A percentile compares a stretch with the other conserved stretches of the same genome.
These are phyloP conservation scores for Drosophila pachea DNA, from an alignment of 1,140 invertebrate genomes.

Conservation along the genomic window DNA sequence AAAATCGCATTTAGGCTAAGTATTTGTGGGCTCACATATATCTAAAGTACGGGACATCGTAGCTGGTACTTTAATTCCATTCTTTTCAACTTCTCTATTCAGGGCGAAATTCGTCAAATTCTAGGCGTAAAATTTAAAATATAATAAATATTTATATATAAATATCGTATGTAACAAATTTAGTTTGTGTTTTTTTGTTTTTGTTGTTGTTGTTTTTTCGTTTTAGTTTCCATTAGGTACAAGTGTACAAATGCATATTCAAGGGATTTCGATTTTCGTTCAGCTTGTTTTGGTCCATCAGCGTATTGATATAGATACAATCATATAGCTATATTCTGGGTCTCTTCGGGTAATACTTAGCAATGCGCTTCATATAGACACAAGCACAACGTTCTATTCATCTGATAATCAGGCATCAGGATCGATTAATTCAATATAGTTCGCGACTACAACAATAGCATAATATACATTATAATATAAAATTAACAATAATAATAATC, in stretches of 20 bases:
- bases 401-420: not conserved
- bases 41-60: not conserved
- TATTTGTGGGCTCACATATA: not conserved
- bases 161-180: slow-evolving; percentile 42
- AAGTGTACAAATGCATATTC: slow-evolving; percentile 53
- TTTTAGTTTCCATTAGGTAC: slow-evolving; percentile 1
- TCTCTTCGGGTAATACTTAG: slow-evolving; percentile 18
- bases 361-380: slow-evolving; percentile 13
- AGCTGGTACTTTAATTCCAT: slow-evolving; percentile 31
- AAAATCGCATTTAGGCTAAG: slow-evolving; percentile 1
- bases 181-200: too few species aligned
- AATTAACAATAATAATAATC: slow-evolving; percentile 44
- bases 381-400: slow-evolving; percentile 2
- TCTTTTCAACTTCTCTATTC: slow-evolving; percentile 15
- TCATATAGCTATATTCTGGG: not conserved
- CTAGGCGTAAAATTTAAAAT: slow-evolving; percentile 28
- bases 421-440: slow-evolving; percentile 11
- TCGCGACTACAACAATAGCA: not conserved
- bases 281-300: not conserved
- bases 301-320: not conserved
- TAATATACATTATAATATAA: slow-evolving; percentile 6
- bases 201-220: too few species aligned
- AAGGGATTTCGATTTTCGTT: not conserved
- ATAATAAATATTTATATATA: slow-evolving; percentile 44
- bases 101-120: slow-evolving; percentile 53